Evolutionary conservation across 2,888 invertebrate genomes (phyloP), one percentile per base, ranked within the genome.

Genomic region (Alloscopus bannaensis): DNA sequence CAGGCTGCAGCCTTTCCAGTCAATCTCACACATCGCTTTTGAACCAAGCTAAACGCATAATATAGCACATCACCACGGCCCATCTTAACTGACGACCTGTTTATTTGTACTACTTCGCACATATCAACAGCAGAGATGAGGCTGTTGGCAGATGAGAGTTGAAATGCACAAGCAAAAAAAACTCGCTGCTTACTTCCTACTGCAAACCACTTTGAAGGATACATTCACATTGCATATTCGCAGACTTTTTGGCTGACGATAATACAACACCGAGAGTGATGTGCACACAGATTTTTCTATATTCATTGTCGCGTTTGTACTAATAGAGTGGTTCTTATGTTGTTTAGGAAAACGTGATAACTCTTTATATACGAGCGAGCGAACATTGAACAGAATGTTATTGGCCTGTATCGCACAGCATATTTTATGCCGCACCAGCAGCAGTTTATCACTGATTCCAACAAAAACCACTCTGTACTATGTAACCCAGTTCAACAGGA

Each of bases 31-130:
- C 29, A 26, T 16, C 40, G 18, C 26, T 18, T 26, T 31, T 62
- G 62, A 16, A 57, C 18, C n/a, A 2, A 28, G 4, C 6, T 57
- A 29, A n/a, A 31, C 1, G n/a, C 20, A 40, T 11, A 29, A 26
- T 18, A n/a, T 18, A 11, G 8, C 45, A 50, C n/a, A n/a, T n/a
- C 40, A 47, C 36, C 36, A 75, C 50, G 66, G 66, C 60, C 66
- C 68, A 68, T 75, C 75, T 66, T 68, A 68, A 68, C 60, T 31
- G 60, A 65, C 66, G 66, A 57, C 66, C 66, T 75, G 66, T 75
- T 68, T 75, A 75, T 75, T 68, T 47, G 75, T 50, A 60, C 68
- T 28, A 68, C 50, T 60, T 59, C 52, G 36, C 18, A 36, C 62
- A 42, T 40, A 62, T 42, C 62, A 42, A 42, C 62, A 62, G 24